Evolutionary conservation across 1,140 invertebrate genomes (phyloP).

Genomic region (Diabrotica undecimpunctata): DNA sequence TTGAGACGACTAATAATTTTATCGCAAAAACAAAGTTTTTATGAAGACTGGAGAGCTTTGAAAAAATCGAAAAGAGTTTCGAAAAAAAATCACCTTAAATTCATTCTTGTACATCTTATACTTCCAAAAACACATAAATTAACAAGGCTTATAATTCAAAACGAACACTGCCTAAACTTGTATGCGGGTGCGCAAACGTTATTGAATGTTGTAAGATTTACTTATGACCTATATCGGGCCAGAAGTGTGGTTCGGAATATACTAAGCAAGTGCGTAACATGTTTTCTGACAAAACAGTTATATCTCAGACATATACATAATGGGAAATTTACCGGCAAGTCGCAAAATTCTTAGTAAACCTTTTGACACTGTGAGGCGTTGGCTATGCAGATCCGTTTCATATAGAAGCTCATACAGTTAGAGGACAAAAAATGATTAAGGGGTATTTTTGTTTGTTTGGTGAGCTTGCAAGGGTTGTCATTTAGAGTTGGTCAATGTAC

Average conservation of each 20-base stretch:
- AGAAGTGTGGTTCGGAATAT: constrained; percentile 28
- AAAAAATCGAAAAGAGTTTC: too few species aligned
- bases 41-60: constrained; percentile 1
- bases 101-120: constrained; percentile 9
- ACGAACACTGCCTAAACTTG: constrained; percentile 7
- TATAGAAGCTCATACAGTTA: constrained; percentile 18
- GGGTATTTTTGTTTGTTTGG: constrained; percentile 40
- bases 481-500: constrained; percentile 37
- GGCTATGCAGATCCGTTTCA: constrained; percentile 36
- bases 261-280: constrained; percentile 24
- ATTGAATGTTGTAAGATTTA: constrained; percentile 26
- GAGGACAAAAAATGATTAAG: constrained; percentile 29
- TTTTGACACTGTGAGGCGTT: constrained; percentile 28
- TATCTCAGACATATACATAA: constrained; percentile 15
- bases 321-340: constrained; percentile 42
- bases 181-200: constrained; percentile 14
- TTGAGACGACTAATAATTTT: not conserved
- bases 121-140: constrained; percentile 4
- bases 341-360: constrained; percentile 29
- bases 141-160: constrained; percentile 3
- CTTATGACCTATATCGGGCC: constrained; percentile 31
- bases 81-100: constrained; percentile 20
- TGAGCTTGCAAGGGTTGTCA: constrained; percentile 40
- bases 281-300: constrained; percentile 13
- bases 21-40: not conserved